Conservation (phyloP, 2,888 invertebrate genomes). For the Oconnorella tubifera region DNA sequence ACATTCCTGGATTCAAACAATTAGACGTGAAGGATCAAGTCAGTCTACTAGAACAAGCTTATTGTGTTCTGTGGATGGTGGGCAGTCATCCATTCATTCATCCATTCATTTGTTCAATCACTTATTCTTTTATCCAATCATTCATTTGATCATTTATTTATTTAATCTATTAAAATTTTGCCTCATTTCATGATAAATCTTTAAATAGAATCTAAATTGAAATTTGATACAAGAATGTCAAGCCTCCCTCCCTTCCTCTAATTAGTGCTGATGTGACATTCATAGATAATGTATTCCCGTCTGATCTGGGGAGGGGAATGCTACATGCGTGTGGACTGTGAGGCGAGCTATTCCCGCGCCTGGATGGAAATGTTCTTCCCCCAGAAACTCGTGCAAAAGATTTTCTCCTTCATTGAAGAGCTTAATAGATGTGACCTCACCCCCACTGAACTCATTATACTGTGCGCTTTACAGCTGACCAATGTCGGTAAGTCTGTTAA, state of each 20-base stretch:
- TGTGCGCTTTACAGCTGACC: conserved; percentile 43
- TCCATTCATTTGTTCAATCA: no score
- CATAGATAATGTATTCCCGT: conserved; percentile 41
- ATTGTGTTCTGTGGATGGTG: conserved; percentile 49
- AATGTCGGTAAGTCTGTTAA: conserved; percentile 26
- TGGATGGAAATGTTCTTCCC: conserved; percentile 46
- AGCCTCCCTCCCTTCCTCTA: no score
- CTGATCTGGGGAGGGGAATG: conserved; percentile 41
- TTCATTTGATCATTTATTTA: no score
- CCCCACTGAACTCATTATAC: conserved; percentile 40
- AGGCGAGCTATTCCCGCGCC: conserved; percentile 38
- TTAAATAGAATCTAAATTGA: no score
- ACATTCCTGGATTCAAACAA: conserved; percentile 41
- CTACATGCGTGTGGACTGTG: conserved; percentile 39
- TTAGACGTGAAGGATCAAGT: conserved; percentile 38
- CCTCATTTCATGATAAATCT: no score
- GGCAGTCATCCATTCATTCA: conserved; percentile 28
- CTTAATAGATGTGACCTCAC: conserved; percentile 42
- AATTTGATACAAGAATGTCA: no score
- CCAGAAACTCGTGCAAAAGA: conserved; percentile 36
- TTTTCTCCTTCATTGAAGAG: conserved; percentile 41
- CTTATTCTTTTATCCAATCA: no score
- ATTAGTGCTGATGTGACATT: no score
- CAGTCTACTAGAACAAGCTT: conserved; percentile 40
- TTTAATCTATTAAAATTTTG: no score